Base-by-base conservation (phyloP, 2,113 vertebrate genomes). In the Misgurnus mizolepis region DNA sequence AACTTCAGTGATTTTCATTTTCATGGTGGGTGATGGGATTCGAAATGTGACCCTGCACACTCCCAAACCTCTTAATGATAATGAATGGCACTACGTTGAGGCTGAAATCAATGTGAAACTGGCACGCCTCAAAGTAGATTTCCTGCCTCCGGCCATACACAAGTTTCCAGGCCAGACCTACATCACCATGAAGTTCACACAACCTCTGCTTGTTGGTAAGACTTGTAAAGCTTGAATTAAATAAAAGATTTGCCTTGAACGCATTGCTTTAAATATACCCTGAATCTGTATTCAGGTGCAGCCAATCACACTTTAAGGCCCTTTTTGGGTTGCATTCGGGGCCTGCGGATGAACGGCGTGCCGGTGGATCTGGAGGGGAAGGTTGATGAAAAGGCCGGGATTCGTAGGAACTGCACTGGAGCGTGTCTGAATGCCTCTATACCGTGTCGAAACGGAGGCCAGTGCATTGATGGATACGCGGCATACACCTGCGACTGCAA, bases 81-180 rank as follows among this genome's bases (percentile, higher is more conserved):
- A 99, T 0, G 95, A 98, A 85, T 99, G 98, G 98, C 97, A 99
- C 83, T 93, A 95, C 79, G 95, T 99, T 79, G 95, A 97, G 85
- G 98, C 95, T 0, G 97, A 99, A 87, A 92, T 98, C 88, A 99
- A 99, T 0, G 96, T 97, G 84, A 99, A 99, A 85, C 81, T 97
- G 83, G 96, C 95, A 0, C 92, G 96, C 15, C 92, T 99, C 49
- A 95, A 96, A n/a, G 96, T 99, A 70, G 98, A 99, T 82, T 94
- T 94, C 85, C 92, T 95, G 88, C 96, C 97, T 39, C 97, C 96
- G 93, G 93, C 94, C 81, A 90, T 96, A 53, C 92, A 88, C 60
- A 92, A 89, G 0, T 95, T 96, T 60, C 96, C 97, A 0, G 93
- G 93, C 1, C 97, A 99, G 92, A 98, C 94, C 71, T 98, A 95